Base-by-base conservation (phyloP, 2,888 invertebrate species). In the Ptilodon capucinus region DNA sequence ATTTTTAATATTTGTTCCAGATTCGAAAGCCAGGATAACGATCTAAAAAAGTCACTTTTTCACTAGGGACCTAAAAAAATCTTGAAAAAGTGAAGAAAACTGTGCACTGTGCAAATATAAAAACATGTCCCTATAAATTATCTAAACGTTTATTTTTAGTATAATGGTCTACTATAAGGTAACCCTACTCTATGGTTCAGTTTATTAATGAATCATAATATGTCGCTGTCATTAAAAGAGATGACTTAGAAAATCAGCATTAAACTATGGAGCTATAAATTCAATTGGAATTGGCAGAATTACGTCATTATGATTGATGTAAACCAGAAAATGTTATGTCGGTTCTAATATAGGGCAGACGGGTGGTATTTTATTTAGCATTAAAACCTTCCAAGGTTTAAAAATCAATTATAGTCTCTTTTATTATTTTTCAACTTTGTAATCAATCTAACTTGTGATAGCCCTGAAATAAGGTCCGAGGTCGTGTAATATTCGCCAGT, bases 401-500 rank as follows among this genome's bases (percentile, higher is more conserved):
- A n/a, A n/a, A n/a, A n/a, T n/a, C n/a, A n/a, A n/a, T n/a, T n/a
- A n/a, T n/a, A n/a, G n/a, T 7, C n/a, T 8, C n/a, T 3, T 28
- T 28, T 3, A n/a, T 28, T 1, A 28, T 28, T 4, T 28, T 28
- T 28, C 2, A 11, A 28, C 4, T 28, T 7, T 32, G 8, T 34
- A 14, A 14, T 34, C 2, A 16, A 6, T 16, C 11, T 8, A 5
- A 41, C 14, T 4, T 3, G 38, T 21, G 61, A 44, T 42, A 63
- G 30, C 61, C 61, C 61, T 59, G 40, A 39, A 48, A 46, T 60
- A 57, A 65, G 71, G 64, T 68, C 68, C 68, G 73, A 76, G 80
- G 76, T 76, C 74, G 60, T 30, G 40, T 40, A 25, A 44, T 34
- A 53, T 40, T 57, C 48, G 42, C 42, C 25, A 40, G 40, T 55